Percentiles rank a stretch among this genome's conserved stretches.
phyloP scores from a whole-genome alignment of 2,797 vertebrate genomes.

The Phrynocephalus guinanensis region DNA sequence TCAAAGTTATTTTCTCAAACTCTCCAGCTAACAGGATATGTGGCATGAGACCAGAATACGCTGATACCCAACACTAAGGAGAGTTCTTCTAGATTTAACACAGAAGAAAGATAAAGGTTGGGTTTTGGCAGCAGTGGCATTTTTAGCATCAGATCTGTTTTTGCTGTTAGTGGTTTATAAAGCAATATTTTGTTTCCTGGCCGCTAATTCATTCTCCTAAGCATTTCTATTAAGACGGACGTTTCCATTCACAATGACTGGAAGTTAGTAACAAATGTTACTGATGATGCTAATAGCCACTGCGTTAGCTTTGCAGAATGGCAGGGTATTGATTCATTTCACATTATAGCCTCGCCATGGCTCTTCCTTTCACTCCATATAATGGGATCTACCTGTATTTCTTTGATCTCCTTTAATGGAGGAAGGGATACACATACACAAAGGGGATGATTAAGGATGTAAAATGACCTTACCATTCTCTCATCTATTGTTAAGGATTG shows the following conservation, averaged over 20 bases:
- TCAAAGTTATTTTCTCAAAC: too few species aligned
- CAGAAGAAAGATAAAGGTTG: too few species aligned
- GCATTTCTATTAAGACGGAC: constrained; percentile 8
- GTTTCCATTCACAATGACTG: constrained; percentile 18
- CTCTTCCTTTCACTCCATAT: constrained; percentile 6
- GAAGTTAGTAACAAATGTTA: constrained; percentile 13
- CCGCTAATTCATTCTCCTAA: constrained; percentile 6
- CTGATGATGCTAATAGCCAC: not conserved
- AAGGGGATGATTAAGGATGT: not conserved
- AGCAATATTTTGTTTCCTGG: not conserved
- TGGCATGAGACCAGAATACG: not conserved
- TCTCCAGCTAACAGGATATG: not conserved
- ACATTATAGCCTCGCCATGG: constrained; percentile 12
- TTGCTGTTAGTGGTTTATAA: not conserved
- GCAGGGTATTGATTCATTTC: constrained; percentile 28
- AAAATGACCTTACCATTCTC: too few species aligned
- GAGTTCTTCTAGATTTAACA: not conserved
- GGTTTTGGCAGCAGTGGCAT: not conserved
- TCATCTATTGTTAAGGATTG: too few species aligned
- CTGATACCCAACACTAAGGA: not conserved
- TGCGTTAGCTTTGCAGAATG: constrained; percentile 10
- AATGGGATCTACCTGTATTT: not conserved
- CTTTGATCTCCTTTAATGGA: constrained; percentile 3
- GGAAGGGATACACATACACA: not conserved
- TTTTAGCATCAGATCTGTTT: not conserved